Base-by-base conservation (phyloP, 2,797 vertebrate genomes). In the Smutsia gigantea region DNA sequence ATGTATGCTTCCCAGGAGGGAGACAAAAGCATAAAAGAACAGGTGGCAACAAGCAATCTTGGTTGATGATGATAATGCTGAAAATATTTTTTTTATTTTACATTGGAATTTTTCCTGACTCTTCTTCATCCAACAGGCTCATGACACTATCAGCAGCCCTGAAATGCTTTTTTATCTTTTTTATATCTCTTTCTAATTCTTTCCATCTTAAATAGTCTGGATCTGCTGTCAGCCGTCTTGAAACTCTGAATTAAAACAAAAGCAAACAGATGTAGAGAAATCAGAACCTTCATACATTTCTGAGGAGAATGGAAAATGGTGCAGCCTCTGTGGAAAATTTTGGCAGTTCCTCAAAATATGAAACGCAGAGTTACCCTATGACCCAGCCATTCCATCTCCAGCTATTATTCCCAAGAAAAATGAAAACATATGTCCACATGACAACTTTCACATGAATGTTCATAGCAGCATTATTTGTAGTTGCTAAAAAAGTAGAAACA, bases 71-170 rank as follows among this genome's bases (percentile, higher is more conserved):
- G 66, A 78, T 75, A 55, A 90, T 72, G 39, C 77, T 96, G 63
- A 83, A 89, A 94, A 90, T 94, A 89, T 87, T 85, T 83, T 90
- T 91, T 90, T 91, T 78, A 87, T 66, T 89, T 95, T 81, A 66
- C 61, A 57, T 53, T 66, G 23, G 12, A 57, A 81, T 34, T 75
- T 95, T 86, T 37, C n/a, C 63, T 89, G 51, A 57, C 21, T 86
- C 23, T 14, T 93, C 64, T 95, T 85, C 34, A 94, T 51, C 17
- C 59, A 86, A 88, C 8, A 64, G 66, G 53, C 37, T 95, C 51
- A 88, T 7, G 53, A 42, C n/a, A 59, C 53, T 94, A 51, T 86
- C 78, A 93, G 78, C n/a, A 83, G 29, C 69, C 66, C 57, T 66
- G 51, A 97, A 96, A 66, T 42, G 9, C 68, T 13, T 88, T 90